Evolutionary conservation across 2,888 invertebrate genomes (phyloP), one percentile per base, ranked within the genome.

Genomic region (Drosophila demipolita): DNA sequence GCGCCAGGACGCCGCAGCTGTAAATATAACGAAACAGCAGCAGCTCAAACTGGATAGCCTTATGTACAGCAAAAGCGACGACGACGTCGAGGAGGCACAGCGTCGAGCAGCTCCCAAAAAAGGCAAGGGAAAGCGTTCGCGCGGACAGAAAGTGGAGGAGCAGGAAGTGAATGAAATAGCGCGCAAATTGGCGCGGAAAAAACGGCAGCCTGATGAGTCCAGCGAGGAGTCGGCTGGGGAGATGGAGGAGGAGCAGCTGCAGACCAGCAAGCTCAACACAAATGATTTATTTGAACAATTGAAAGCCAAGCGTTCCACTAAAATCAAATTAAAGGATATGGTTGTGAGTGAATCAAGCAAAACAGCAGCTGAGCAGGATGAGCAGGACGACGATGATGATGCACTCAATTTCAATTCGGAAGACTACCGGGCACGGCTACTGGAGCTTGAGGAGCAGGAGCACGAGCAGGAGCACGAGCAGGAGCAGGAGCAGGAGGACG

Each of bases 371-470:
- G 78, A 71, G 33, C 55, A 26, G 23, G 45, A 60, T 32, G 32
- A 66, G 26, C 69, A 73, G 63, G 77, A 78, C 38, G 80, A 81
- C 64, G 68, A 59, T 29, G 40, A 57, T 32, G 88, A 90, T 80
- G 92, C 91, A 75, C 79, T 90, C 52, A 89, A 93, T 85, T 92
- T 93, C 60, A 92, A 93, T 80, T 92, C 93, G 38, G 92, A 93
- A 75, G 91, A 91, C 82, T 92, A 92, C 79, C 91, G 91, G 15
- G 88, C 91, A 64, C 91, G 93, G 40, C 83, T 93, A 52, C 86
- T 89, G 12, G 93, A 93, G 64, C 80, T 93, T 50, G 91, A 85
- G 82, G 66, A 85, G 15, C 88, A 77, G 26, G 82, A 78, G 17
- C 38, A 66, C 26, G 26, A 40, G 45, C 1, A 54, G 11, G 65